A percentile compares a stretch with the other conserved stretches of the same genome.
Conservation (phyloP, 2,888 invertebrate species). For the Octodonta nipae region DNA sequence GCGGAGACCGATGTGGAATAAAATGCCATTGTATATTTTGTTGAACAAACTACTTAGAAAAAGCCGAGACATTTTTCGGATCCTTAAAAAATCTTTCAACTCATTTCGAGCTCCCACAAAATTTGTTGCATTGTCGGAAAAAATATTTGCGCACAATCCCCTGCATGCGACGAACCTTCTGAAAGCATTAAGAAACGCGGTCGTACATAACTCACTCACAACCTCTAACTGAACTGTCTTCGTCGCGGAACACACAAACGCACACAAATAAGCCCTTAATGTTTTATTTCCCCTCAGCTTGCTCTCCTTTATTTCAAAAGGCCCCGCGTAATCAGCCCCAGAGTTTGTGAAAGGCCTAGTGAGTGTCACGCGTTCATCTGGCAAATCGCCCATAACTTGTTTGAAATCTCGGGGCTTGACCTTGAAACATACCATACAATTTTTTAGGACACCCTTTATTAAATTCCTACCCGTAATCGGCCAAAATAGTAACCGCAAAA, state of each 20-base stretch:
- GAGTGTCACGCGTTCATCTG: neutral
- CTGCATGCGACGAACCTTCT: constrained; percentile 3
- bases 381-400: neutral
- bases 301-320: neutral
- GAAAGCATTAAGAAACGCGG: neutral
- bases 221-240: neutral
- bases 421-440: neutral
- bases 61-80: neutral
- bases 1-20: constrained; percentile 2
- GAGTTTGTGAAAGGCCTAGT: neutral
- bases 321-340: neutral
- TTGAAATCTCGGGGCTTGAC: neutral
- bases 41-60: neutral
- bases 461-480: neutral
- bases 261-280: neutral
- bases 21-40: constrained; percentile 3
- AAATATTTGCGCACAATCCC: constrained; percentile 1
- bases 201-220: neutral
- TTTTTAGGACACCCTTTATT: neutral
- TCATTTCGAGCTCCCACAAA: constrained; percentile 3
- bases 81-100: neutral
- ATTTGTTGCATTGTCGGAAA: constrained; percentile 2
- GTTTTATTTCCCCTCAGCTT: neutral
- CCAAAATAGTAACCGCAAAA: neutral
- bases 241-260: neutral